Evolutionary conservation across 2,888 invertebrate species (phyloP), one percentile per base, ranked within the genome.

Genomic region (Apamea sordens): DNA sequence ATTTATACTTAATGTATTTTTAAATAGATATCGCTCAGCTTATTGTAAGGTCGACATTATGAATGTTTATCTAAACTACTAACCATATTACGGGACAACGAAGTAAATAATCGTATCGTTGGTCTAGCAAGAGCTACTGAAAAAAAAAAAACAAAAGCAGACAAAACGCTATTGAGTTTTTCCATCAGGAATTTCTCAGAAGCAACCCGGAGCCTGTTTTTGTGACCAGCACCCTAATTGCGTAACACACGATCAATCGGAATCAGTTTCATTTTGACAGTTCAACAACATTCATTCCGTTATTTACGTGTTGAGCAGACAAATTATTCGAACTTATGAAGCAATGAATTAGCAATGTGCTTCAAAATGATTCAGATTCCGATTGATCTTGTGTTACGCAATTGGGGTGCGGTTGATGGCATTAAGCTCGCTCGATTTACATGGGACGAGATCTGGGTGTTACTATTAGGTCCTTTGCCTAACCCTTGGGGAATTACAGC

Each of bases 1-100:
- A 88, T 89, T 86, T 86, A 88, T 79, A 71, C 79, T 74, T 86
- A 81, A 83, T 88, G 83, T 85, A 85, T 87, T 85, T 84, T 83
- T 89, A 86, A 84, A 87, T 88, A 86, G 86, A 85, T 88, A 84
- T 80, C 80, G 69, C 65, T 85, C 69, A 72, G 67, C 59, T 50
- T 69, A 76, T 72, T 64, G 64, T 79, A 76, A 77, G 77, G 65
- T 68, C 74, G 74, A 73, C 64, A 74, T 73, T 79, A 47, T 71
- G 76, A 70, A 83, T 76, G 53, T 53, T 83, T 83, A 80, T 86
- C 75, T 79, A 56, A 75, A 65, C 86, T 73, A 70, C 63, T 85
- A 47, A 79, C 79, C 76, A 50, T 24, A 78, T 82, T 75, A 73
- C 50, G n/a, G 59, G 69, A 70, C 15, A 28, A 53, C 44, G 41